Evolutionary conservation across 2,888 invertebrate species (phyloP), one percentile per base, ranked within the genome.

Genomic region (Eurytoma californica): DNA sequence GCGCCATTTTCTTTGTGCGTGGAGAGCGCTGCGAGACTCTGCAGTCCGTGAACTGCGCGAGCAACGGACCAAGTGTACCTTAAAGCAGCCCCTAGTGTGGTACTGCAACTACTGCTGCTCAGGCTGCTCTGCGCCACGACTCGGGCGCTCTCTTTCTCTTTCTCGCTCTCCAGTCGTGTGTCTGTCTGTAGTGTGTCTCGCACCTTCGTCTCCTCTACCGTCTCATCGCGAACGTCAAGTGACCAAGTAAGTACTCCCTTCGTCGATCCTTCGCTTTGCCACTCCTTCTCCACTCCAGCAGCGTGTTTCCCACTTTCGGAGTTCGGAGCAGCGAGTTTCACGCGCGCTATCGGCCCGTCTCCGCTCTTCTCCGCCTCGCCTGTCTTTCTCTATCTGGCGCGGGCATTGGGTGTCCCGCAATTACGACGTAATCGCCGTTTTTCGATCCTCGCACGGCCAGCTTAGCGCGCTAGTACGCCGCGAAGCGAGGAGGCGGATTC

Each of bases 1-100:
- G 55, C 80, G 80, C 80, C 80, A 80, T 80, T 80, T 80, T 80
- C 80, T 80, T 80, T 76, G 76, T 80, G 68, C 73, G 76, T 51
- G 61, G 58, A 72, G 61, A 20, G 53, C 57, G 24, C 24, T 2
- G 24, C 2, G 24, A 24, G 24, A 2, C 24, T 24, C 24, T 61
- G 72, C 61, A 60, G 24, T 14, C 51, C 60, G 24, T 5, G 47
- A 24, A 49, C n/a, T 2, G 24, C n/a, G 47, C 4, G 70, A 60
- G 58, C 55, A 57, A 51, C 20, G 49, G 68, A 61, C 51, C 51
- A 13, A 53, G 66, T 55, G 47, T 60, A 55, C 51, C 67, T 49
- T 74, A 58, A 66, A 74, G 60, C 16, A 28, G 49, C 16, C 18
- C 49, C 61, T 16, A 49, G 55, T 9, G 16, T 61, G 28, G 61